Evolutionary conservation across 1,140 invertebrate species (phyloP).

Genomic region (Adoxophyes honmai): DNA sequence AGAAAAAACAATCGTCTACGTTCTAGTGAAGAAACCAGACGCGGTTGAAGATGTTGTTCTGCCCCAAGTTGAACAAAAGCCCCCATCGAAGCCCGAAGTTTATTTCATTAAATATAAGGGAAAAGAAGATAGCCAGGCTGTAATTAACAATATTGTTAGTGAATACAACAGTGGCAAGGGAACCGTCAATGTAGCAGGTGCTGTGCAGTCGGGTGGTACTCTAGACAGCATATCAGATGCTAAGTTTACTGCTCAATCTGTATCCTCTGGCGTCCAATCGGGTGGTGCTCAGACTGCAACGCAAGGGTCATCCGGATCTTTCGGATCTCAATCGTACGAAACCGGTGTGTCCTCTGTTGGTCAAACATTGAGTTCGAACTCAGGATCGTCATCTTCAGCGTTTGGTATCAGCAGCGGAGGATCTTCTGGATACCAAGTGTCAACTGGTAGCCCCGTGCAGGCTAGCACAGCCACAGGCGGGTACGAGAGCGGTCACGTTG

Average conservation of each 20-base stretch:
- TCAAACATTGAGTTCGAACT: neutral
- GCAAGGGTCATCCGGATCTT: neutral
- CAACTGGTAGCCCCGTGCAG: neutral
- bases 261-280: neutral
- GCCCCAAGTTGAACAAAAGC: conserved; percentile 75
- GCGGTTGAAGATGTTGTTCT: conserved; percentile 83
- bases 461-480: neutral
- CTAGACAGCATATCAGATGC: neutral
- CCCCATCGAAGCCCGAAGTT: conserved; percentile 63
- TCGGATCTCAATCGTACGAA: conserved; percentile 1
- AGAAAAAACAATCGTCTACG: conserved; percentile 91
- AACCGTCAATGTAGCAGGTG: conserved; percentile 35
- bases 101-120: conserved; percentile 67
- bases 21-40: conserved; percentile 88
- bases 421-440: conserved; percentile 2
- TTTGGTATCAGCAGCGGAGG: neutral
- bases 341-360: neutral
- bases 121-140: conserved; percentile 55
- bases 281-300: neutral
- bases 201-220: conserved; percentile 1
- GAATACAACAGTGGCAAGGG: conserved; percentile 53
- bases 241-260: neutral
- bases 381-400: neutral
- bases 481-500: neutral
- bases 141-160: conserved; percentile 61